These are phyloP conservation scores for Argynnis bischoffii DNA, from an alignment of 2,888 invertebrate species.

Conservation along the genomic window DNA sequence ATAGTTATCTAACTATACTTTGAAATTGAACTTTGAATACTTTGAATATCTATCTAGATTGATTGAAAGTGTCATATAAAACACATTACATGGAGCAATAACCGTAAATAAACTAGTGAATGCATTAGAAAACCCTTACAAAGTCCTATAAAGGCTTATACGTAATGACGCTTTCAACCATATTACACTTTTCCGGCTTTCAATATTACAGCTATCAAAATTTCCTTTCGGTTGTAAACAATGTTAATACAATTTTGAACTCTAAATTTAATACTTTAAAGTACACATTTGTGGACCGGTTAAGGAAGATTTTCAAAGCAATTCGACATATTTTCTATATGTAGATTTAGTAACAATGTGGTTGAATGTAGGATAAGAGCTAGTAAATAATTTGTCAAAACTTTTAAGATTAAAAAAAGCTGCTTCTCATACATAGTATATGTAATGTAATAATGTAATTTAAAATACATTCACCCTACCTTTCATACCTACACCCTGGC, in stretches of 20 bases:
- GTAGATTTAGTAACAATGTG: slow-evolving; percentile 12
- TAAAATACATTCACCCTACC: too few relatives aligned
- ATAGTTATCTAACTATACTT: too few relatives aligned
- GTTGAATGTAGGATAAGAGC: neutral
- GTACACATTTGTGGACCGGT: slow-evolving; percentile 1
- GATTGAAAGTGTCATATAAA: too few relatives aligned
- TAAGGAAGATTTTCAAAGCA: slow-evolving; percentile 9
- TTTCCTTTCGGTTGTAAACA: neutral
- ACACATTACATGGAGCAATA: too few relatives aligned
- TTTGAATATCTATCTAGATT: too few relatives aligned
- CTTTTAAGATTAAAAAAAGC: too few relatives aligned
- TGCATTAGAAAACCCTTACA: slow-evolving; percentile 8
- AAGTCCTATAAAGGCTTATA: slow-evolving; percentile 18
- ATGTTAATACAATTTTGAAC: slow-evolving; percentile 12
- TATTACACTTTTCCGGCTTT: slow-evolving; percentile 22
- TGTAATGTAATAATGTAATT: too few relatives aligned
- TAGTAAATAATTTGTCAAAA: neutral
- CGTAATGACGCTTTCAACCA: slow-evolving; percentile 18
- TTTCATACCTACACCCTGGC: too few relatives aligned
- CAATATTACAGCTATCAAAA: slow-evolving; percentile 25
- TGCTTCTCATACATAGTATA: too few relatives aligned
- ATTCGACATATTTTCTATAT: slow-evolving; percentile 21
- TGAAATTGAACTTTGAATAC: too few relatives aligned
- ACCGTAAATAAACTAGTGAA: neutral
- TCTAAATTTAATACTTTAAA: neutral